Percentiles rank a stretch among this genome's conserved stretches.
phyloP scores from a whole-genome alignment of 2,797 vertebrate genomes.

The Cebuella pygmaea region DNA sequence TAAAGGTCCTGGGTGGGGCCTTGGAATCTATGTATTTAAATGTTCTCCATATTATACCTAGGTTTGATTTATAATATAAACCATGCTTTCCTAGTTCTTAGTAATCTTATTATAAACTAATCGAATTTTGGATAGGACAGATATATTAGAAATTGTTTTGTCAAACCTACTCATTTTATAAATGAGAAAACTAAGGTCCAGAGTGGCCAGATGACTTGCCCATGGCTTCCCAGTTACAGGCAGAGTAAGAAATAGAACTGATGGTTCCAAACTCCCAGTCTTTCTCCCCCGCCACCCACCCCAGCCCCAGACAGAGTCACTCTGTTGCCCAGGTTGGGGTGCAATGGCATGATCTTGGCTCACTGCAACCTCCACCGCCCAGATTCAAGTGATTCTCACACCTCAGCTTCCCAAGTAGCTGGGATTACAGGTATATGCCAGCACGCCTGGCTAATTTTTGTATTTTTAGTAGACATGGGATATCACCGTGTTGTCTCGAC shows the following conservation, averaged over 20 bases:
- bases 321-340: background rate
- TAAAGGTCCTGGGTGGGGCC: background rate
- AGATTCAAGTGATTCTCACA: background rate
- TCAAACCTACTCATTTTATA: conserved; percentile 40
- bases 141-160: conserved; percentile 12
- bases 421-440: background rate
- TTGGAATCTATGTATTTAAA: background rate
- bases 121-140: conserved; percentile 13
- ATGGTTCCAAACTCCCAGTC: background rate
- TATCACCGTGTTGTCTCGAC: background rate
- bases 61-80: background rate
- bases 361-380: background rate
- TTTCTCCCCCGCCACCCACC: background rate
- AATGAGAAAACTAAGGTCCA: conserved; percentile 1
- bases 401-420: background rate
- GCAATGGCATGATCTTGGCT: background rate
- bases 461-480: background rate
- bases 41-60: background rate
- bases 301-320: background rate
- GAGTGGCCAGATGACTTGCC: background rate
- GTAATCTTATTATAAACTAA: background rate
- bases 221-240: background rate
- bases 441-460: background rate
- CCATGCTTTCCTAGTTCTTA: conserved; percentile 11
- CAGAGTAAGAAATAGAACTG: background rate